Conservation (phyloP, 35 echinoderm and acorn worm species). For the Ophiothrix spiculata region DNA sequence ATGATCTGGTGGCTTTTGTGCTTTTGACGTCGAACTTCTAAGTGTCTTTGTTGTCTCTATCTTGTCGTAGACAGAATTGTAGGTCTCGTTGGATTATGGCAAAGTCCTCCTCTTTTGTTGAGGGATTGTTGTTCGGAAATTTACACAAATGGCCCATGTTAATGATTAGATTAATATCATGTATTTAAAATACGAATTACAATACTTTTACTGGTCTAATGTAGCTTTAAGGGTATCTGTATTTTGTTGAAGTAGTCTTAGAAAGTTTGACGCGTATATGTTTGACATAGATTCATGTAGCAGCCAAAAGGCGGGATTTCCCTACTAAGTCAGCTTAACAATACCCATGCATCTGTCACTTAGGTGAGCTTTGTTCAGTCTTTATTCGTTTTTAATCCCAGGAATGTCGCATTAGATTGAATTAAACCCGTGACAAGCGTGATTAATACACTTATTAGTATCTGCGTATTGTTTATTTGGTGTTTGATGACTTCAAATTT, state of each 20-base stretch:
- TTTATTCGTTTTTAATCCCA: too few relatives aligned
- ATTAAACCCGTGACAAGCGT: too few relatives aligned
- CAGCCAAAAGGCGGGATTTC: background rate
- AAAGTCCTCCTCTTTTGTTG: too few relatives aligned
- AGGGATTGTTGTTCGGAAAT: too few relatives aligned
- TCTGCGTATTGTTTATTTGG: too few relatives aligned
- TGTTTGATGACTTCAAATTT: too few relatives aligned
- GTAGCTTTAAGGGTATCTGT: background rate
- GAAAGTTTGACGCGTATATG: background rate
- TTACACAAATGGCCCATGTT: background rate
- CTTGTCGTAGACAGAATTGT: background rate
- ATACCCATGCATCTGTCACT: background rate
- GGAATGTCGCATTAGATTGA: too few relatives aligned
- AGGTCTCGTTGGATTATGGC: too few relatives aligned
- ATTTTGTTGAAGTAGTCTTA: background rate
- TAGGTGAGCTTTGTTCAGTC: too few relatives aligned
- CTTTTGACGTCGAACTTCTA: background rate
- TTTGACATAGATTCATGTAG: slow-evolving; percentile 8
- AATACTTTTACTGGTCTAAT: background rate
- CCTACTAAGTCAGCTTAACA: background rate
- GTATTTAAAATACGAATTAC: background rate
- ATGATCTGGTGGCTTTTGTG: too few relatives aligned
- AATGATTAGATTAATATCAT: background rate
- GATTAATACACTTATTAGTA: too few relatives aligned
- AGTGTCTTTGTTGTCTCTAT: too few relatives aligned